These are phyloP conservation scores for Dendrocopos noguchii DNA, from an alignment of 2,113 vertebrate species.

Conservation along the genomic window DNA sequence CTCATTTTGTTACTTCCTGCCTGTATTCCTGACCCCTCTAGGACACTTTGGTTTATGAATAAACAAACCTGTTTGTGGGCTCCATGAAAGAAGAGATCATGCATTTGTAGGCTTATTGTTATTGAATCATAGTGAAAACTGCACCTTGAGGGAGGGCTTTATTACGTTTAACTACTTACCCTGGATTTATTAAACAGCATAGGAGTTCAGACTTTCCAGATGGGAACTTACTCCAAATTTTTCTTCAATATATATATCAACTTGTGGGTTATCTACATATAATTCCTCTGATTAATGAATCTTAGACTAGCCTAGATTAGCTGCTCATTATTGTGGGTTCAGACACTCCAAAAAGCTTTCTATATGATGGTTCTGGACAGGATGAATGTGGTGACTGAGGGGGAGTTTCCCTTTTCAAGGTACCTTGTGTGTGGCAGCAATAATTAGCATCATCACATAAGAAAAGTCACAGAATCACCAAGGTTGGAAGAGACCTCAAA, in stretches of 20 bases:
- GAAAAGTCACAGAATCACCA: too few species aligned
- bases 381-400: neutral
- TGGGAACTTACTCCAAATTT: neutral
- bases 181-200: conserved; percentile 54
- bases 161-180: conserved; percentile 57
- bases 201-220: conserved; percentile 42
- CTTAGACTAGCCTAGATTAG: neutral
- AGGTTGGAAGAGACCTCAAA: too few species aligned
- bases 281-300: neutral
- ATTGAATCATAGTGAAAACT: conserved; percentile 60
- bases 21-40: conserved; percentile 45
- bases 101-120: conserved; percentile 55
- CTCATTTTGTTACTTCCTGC: conserved; percentile 60
- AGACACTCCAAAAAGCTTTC: neutral
- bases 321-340: neutral
- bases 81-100: conserved; percentile 16
- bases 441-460: neutral
- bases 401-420: neutral
- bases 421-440: neutral
- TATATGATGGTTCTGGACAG: neutral
- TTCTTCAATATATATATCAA: neutral
- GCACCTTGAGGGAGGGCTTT: conserved; percentile 44
- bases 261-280: neutral
- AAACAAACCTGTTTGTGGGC: conserved; percentile 47
- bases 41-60: conserved; percentile 30